Percentiles rank a stretch among this genome's conserved stretches.
phyloP scores from a whole-genome alignment of 2,113 vertebrate species.

The Grallaria varia region DNA sequence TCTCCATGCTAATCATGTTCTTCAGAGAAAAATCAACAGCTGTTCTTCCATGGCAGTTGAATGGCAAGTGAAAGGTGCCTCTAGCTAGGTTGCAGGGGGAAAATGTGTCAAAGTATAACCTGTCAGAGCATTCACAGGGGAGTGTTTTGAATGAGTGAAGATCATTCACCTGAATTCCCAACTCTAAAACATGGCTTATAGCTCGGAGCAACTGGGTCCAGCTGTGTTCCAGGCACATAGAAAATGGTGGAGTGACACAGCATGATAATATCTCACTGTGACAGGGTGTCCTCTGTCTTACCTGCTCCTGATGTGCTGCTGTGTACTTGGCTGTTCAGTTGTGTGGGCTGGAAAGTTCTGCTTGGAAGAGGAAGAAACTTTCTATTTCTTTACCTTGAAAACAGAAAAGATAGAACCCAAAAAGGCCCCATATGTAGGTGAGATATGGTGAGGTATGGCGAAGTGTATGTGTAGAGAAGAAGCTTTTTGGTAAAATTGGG shows the following conservation, averaged over 20 bases:
- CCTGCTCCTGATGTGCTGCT: neutral
- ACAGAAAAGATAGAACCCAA: neutral
- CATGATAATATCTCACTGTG: neutral
- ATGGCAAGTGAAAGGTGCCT: constrained; percentile 66
- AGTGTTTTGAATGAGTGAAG: constrained; percentile 60
- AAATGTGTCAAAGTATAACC: constrained; percentile 60
- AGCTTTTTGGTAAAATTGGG: neutral
- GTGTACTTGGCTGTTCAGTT: neutral
- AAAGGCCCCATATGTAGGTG: neutral
- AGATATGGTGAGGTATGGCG: neutral
- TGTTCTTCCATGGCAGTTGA: constrained; percentile 63
- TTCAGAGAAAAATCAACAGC: constrained; percentile 67
- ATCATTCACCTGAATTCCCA: constrained; percentile 64
- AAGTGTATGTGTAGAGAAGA: neutral
- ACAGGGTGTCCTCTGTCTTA: constrained; percentile 39
- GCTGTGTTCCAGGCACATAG: constrained; percentile 23
- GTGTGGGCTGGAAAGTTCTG: neutral
- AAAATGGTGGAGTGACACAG: constrained; percentile 15
- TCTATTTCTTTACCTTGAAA: neutral
- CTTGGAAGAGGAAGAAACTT: neutral
- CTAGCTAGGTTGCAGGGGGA: constrained; percentile 59
- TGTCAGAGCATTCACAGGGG: constrained; percentile 56
- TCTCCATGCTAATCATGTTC: constrained; percentile 68
- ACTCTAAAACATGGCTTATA: constrained; percentile 30
- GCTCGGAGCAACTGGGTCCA: constrained; percentile 37